Evolutionary conservation across 2,113 vertebrate genomes (phyloP).

Genomic region (Mirza zaza): DNA sequence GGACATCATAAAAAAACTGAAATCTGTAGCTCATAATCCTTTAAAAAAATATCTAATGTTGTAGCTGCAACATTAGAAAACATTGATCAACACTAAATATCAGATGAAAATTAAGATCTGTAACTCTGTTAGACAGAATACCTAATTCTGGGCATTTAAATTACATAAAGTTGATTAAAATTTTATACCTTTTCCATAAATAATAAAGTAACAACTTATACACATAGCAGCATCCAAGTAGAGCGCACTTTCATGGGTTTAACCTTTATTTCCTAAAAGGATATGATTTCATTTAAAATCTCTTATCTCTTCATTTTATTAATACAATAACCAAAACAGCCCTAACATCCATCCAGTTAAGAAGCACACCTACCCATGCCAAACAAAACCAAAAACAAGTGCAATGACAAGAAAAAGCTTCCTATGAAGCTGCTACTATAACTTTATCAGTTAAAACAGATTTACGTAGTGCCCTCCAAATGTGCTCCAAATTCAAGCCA

Average conservation of each 20-base stretch:
- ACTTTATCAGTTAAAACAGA: constrained; percentile 26
- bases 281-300: constrained; percentile 14
- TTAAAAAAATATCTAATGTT: background rate
- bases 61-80: constrained; percentile 4
- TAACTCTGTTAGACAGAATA: background rate
- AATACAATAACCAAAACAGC: background rate
- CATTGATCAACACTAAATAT: constrained; percentile 46
- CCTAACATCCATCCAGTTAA: background rate
- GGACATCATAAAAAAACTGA: background rate
- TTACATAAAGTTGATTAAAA: constrained; percentile 26
- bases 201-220: constrained; percentile 4
- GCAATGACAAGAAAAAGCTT: background rate
- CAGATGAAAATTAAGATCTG: constrained; percentile 54
- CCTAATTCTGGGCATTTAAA: constrained; percentile 44
- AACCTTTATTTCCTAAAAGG: background rate
- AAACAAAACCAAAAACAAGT: background rate
- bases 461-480: background rate
- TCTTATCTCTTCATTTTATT: constrained; percentile 40
- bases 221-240: background rate
- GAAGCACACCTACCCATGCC: background rate
- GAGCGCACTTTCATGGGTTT: background rate
- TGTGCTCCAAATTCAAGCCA: background rate
- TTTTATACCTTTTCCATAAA: background rate
- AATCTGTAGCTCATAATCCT: constrained; percentile 41
- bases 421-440: background rate